Evolutionary conservation across 2,888 invertebrate genomes (phyloP).

Genomic region (Spodoptera picta): DNA sequence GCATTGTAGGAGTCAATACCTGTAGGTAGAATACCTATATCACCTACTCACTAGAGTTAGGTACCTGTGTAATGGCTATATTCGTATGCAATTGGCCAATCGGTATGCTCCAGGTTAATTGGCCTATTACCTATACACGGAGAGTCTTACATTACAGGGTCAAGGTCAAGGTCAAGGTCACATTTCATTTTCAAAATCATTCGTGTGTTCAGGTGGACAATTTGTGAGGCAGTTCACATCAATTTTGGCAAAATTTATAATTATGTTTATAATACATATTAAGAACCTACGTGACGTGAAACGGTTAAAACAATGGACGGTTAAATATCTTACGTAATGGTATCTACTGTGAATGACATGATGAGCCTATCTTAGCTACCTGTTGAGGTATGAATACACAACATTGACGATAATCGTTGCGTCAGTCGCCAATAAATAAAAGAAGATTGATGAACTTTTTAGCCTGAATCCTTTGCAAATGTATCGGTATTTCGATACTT

Average conservation of each 20-base stretch:
- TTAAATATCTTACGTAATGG: constrained; percentile 43
- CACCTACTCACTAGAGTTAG: constrained; percentile 15
- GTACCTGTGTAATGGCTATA: constrained; percentile 17
- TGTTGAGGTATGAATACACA: constrained; percentile 2
- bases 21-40: neutral
- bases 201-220: constrained; percentile 11
- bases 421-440: too few relatives aligned
- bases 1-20: too few relatives aligned
- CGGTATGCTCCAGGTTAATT: constrained; percentile 37
- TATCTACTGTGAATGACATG: constrained; percentile 44
- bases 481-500: too few relatives aligned
- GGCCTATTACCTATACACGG: constrained; percentile 23
- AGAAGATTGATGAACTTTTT: too few relatives aligned
- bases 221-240: neutral
- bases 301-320: constrained; percentile 46
- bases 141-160: constrained; percentile 48
- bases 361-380: constrained; percentile 18
- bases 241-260: constrained; percentile 30
- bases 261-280: constrained; percentile 26
- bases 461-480: too few relatives aligned
- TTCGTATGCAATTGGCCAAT: constrained; percentile 35
- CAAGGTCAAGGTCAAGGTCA: constrained; percentile 70
- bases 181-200: constrained; percentile 31
- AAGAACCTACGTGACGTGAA: constrained; percentile 43
- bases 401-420: neutral